Conservation (phyloP, 2,888 invertebrate genomes). For the Apamea anceps region DNA sequence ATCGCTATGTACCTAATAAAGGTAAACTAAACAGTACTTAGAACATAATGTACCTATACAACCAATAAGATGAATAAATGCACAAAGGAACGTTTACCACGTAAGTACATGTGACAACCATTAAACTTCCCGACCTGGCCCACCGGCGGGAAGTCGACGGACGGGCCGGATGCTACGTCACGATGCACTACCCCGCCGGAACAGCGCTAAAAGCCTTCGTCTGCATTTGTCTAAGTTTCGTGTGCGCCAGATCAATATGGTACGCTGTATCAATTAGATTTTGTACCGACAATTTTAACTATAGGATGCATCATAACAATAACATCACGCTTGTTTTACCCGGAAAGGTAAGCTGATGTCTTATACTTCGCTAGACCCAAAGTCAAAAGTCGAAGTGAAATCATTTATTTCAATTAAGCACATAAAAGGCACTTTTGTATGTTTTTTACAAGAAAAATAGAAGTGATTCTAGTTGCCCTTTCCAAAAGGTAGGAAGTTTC, state of each 20-base stretch:
- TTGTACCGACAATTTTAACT: neutral
- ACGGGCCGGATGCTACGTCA: constrained; percentile 81
- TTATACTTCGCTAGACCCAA: neutral
- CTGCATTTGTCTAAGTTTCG: constrained; percentile 82
- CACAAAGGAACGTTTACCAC: constrained; percentile 22
- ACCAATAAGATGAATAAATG: neutral
- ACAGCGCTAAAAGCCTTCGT: constrained; percentile 83
- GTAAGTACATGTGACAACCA: constrained; percentile 65
- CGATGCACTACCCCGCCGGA: constrained; percentile 82
- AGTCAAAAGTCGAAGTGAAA: too few relatives aligned
- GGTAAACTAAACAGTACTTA: neutral
- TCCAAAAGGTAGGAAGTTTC: too few relatives aligned
- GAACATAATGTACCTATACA: neutral
- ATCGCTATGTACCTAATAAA: neutral
- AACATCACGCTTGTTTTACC: too few relatives aligned
- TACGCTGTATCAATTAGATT: constrained; percentile 36
- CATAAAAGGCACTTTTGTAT: too few relatives aligned
- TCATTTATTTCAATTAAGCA: too few relatives aligned
- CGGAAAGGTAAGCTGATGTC: too few relatives aligned
- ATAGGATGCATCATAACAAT: neutral
- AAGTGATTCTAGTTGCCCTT: too few relatives aligned
- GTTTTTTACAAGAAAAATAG: too few relatives aligned
- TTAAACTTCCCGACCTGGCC: constrained; percentile 63
- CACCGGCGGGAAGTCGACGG: constrained; percentile 65
- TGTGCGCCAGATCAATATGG: constrained; percentile 72